Conservation (phyloP, 2,113 vertebrate genomes). For the Caranx ignobilis region DNA sequence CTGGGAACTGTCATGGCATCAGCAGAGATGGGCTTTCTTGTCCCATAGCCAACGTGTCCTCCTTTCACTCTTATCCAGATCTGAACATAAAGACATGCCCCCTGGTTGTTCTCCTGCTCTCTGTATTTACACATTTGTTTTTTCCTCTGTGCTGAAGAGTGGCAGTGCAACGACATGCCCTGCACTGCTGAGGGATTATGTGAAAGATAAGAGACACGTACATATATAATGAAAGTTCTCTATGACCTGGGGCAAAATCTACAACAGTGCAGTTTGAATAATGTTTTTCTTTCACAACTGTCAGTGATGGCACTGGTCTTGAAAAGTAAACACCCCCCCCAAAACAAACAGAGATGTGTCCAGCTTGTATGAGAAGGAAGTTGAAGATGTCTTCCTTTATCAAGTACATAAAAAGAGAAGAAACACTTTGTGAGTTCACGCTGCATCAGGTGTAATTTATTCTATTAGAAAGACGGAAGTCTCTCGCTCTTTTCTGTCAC, state of each 20-base stretch:
- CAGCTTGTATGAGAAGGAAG: constrained; percentile 56
- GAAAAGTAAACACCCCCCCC: constrained; percentile 40
- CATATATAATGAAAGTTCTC: constrained; percentile 41
- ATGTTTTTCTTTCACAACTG: constrained; percentile 48
- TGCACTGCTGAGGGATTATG: constrained; percentile 48
- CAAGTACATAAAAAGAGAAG: constrained; percentile 21
- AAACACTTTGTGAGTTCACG: background rate
- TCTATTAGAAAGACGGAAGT: constrained; percentile 50
- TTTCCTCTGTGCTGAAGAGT: constrained; percentile 19
- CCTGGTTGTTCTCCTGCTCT: constrained; percentile 16
- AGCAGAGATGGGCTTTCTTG: constrained; percentile 54
- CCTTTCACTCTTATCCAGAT: constrained; percentile 33
- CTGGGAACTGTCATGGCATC: constrained; percentile 44
- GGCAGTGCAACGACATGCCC: constrained; percentile 58
- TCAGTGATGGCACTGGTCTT: constrained; percentile 43
- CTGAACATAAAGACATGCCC: constrained; percentile 48
- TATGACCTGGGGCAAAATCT: constrained; percentile 36
- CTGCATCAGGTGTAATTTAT: constrained; percentile 26
- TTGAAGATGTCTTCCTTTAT: constrained; percentile 36
- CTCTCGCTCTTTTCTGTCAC: constrained; percentile 46
- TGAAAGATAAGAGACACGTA: constrained; percentile 16
- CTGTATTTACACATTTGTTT: constrained; percentile 38
- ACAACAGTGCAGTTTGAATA: constrained; percentile 29
- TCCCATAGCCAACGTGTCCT: constrained; percentile 49
- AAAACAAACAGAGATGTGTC: constrained; percentile 58